These are phyloP conservation scores for Drosophila merina DNA, from an alignment of 2,888 invertebrate genomes.

Conservation along the genomic window DNA sequence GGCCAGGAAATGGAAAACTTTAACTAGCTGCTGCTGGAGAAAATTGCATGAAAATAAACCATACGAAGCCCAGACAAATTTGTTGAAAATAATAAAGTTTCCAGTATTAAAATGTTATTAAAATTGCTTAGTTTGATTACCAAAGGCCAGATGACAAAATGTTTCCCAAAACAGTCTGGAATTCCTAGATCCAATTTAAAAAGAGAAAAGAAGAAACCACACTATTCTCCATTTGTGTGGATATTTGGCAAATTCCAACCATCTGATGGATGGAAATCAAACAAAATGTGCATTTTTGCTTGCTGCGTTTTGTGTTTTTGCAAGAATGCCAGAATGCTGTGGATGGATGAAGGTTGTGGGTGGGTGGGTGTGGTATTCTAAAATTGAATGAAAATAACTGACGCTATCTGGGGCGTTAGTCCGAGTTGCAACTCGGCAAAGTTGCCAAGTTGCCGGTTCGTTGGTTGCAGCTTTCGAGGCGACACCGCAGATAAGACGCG, in stretches of 20 bases:
- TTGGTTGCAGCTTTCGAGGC: constrained; percentile 19
- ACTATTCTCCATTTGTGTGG: constrained; percentile 22
- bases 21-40: not conserved
- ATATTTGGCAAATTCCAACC: constrained; percentile 10
- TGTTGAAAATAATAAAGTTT: not conserved
- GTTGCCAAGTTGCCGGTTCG: constrained; percentile 31
- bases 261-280: constrained; percentile 40
- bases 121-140: not conserved
- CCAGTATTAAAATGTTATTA: not conserved
- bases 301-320: constrained; percentile 19
- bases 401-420: constrained; percentile 48
- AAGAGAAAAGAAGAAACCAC: not conserved
- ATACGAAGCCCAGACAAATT: not conserved
- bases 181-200: not conserved
- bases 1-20: constrained; percentile 32
- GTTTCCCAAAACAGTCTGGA: not conserved
- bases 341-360: no score
- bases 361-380: not conserved
- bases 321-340: not conserved
- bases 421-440: constrained; percentile 23
- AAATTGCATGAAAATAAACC: not conserved
- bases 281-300: constrained; percentile 39
- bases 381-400: constrained; percentile 79
- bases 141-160: not conserved
- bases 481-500: constrained; percentile 61